These are phyloP conservation scores for Anguilla obscura DNA, from an alignment of 2,797 vertebrate genomes.

Conservation along the genomic window DNA sequence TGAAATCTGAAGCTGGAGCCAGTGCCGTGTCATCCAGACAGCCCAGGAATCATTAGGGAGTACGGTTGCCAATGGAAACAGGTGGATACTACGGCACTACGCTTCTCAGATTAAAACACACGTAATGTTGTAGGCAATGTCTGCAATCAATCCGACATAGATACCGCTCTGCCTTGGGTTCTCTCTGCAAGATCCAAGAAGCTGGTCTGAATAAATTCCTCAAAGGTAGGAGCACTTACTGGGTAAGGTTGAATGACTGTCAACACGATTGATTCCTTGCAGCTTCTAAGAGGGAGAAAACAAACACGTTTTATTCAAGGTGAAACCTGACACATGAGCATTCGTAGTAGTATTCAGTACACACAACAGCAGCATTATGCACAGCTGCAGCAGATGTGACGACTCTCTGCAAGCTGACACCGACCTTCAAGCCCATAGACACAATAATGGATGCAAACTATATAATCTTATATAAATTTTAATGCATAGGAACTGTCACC, in stretches of 20 bases:
- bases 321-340: constrained; percentile 13
- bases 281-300: constrained; percentile 75
- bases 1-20: constrained; percentile 44
- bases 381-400: constrained; percentile 29
- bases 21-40: constrained; percentile 22
- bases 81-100: neutral
- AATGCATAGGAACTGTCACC: neutral
- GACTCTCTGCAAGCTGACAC: neutral
- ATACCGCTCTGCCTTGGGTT: neutral
- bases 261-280: constrained; percentile 93
- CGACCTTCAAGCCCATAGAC: neutral
- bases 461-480: neutral
- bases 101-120: constrained; percentile 2
- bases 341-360: too few species aligned
- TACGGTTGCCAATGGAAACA: neutral
- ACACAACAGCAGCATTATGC: constrained; percentile 13
- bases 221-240: constrained; percentile 74
- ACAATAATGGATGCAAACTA: neutral
- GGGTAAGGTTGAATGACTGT: constrained; percentile 94
- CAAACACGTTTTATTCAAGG: constrained; percentile 41
- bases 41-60: constrained; percentile 4
- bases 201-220: neutral
- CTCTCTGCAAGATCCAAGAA: neutral
- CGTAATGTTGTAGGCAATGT: neutral
- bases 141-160: neutral